A percentile compares a stretch with the other conserved stretches of the same genome.
These are phyloP conservation scores for Tokudaia tokunoshimensis DNA, from an alignment of 2,797 vertebrate species.

Conservation along the genomic window DNA sequence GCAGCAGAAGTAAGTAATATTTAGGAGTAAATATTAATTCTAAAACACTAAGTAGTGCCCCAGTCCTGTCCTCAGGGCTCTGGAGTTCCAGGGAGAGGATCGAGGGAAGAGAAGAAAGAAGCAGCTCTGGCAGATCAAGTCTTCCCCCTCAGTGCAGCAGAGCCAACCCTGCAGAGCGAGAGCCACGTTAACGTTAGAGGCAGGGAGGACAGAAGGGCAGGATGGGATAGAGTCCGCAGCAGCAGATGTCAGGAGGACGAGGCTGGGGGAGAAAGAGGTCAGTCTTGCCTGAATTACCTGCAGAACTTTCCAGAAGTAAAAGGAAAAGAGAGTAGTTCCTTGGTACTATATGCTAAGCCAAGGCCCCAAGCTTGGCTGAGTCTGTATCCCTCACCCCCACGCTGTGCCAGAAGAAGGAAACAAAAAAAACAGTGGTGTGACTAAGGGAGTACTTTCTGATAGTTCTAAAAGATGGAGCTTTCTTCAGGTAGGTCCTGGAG, in stretches of 20 bases:
- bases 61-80: neutral
- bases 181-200: neutral
- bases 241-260: neutral
- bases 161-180: neutral
- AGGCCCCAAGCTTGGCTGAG: neutral
- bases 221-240: neutral
- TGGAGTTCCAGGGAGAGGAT: neutral
- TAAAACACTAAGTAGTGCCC: neutral
- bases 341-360: neutral
- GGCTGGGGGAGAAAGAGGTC: too few relatives aligned
- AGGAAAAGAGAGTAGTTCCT: neutral
- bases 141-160: neutral
- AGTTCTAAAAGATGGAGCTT: neutral
- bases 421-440: neutral
- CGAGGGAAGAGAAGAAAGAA: neutral
- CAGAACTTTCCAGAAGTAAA: neutral
- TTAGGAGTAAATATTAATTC: neutral
- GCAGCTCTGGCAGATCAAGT: neutral
- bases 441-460: neutral
- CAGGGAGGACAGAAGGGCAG: neutral
- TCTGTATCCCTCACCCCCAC: fast-evolving
- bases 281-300: neutral
- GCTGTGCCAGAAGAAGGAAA: neutral
- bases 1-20: neutral
- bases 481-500: neutral